Base-by-base conservation (phyloP, 1,140 invertebrate genomes). In the Drusus annulatus region DNA sequence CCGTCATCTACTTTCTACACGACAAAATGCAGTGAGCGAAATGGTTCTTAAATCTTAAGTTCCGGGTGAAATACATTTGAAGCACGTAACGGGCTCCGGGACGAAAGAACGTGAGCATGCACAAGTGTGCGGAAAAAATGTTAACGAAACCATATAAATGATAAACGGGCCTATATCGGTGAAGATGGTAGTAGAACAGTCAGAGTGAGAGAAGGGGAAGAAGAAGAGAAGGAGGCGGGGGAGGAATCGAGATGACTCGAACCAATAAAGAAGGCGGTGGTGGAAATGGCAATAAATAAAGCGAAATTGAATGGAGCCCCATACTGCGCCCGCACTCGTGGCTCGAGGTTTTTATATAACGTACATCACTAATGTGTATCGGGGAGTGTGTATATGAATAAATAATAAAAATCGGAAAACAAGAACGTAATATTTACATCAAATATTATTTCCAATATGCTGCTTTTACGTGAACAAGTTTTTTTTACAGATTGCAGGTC, bases 231-330 rank as follows among this genome's bases (percentile, higher is more conserved):
- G 58, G 21, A 0, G 21, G 58, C 5, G 23, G 17, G 13, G 60
- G 8, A 62, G 23, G 19, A 45, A 45, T 13, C 36, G 36, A 45
- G 36, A 45, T 45, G 36, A 45, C 36, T 45, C 36, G 36, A 45
- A 45, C 36, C 36, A 45, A 45, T 45, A 45, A 45, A 45, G 36
- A 45, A 45, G 36, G 36, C 36, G 36, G 36, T 45, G 36, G 36
- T 45, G 13, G 17, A 63, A 63, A 17, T 63, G 23, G 60, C 60
- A 63, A 63, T 63, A 63, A 63, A 63, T 63, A 63, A 63, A 63
- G 23, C n/a, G 19, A 25, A 63, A 63, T 63, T 63, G 60, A 63
- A 63, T 63, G 23, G 60, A 63, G 28, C 23, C 15, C 60, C 17
- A 25, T 25, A 56, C 54, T 45, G 36, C 10, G 36, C 8, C 36